Evolutionary conservation across 2,888 invertebrate species (phyloP), one percentile per base, ranked within the genome.

Genomic region (Alentia gelatinosa): DNA sequence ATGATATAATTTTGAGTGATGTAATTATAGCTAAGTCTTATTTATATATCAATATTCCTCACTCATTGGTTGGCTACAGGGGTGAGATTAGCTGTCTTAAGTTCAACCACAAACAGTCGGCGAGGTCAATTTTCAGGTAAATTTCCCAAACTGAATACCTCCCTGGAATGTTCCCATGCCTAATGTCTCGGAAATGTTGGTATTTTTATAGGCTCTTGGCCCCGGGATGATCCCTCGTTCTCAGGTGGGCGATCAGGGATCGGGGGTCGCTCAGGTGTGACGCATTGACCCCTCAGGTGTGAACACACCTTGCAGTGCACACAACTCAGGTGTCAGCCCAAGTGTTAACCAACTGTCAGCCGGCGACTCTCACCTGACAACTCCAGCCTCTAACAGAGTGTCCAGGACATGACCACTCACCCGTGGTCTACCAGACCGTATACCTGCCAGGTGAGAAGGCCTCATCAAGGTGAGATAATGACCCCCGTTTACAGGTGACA

Each of bases 391-490:
- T 47, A 7, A 47, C 47, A 47, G 19, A 19, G 47, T 47, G 47
- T 7, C 47, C 47, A 19, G 47, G 19, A 47, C 47, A 47, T 47
- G 47, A 47, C 47, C 68, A 68, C 12, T 68, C 68, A 68, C 68
- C 68, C 30, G 68, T 68, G 26, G 63, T 23, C 9, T 30, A 68
- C 68, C 26, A 30, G 30, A 68, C 4, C 30, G 30, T 68, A 83
- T 83, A 15, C 39, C 15, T 83, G 37, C 39, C 83, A n/a, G 37
- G 83, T 40, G 83, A 35, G 83, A 40, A 35, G n/a, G 83, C 37
- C 40, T 83, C 83, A 83, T 83, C 83, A 83, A 35, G 83, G 83
- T 19, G 83, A 26, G 23, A 83, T 83, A 83, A 83, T 83, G 83
- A 83, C 79, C 15, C 26, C 39, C 39, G 39, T 83, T 83, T 83